A percentile compares a stretch with the other conserved stretches of the same genome.
phyloP scores from a whole-genome alignment of 2,113 vertebrate species.

The Archilochus colubris region DNA sequence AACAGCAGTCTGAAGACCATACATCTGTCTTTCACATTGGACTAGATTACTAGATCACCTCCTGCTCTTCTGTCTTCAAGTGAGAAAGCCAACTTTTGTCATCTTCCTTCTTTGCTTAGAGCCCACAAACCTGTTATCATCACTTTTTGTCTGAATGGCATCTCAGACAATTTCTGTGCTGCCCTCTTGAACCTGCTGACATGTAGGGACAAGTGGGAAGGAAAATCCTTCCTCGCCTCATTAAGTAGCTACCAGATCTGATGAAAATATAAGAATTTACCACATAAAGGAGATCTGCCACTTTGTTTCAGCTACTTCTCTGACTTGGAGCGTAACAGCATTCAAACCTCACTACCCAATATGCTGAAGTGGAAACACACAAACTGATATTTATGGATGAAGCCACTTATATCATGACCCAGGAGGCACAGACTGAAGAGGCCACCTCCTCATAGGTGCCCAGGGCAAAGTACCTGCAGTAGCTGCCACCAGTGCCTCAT shows the following conservation, averaged over 20 bases:
- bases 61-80: neutral
- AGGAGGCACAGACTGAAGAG: neutral
- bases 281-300: neutral
- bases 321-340: neutral
- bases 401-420: neutral
- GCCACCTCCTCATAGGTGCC: neutral
- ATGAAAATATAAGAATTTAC: neutral
- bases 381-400: conserved; percentile 8
- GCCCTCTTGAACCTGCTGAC: neutral
- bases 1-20: neutral
- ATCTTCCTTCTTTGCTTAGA: neutral
- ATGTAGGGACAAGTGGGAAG: neutral
- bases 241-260: neutral
- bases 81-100: neutral
- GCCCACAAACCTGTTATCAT: neutral
- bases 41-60: neutral
- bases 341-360: conserved; percentile 5
- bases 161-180: neutral
- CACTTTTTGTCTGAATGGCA: neutral
- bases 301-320: neutral
- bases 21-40: neutral
- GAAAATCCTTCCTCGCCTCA: neutral
- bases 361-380: conserved; percentile 9
- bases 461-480: neutral
- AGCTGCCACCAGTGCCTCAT: neutral